Evolutionary conservation across 2,113 vertebrate genomes (phyloP).

Genomic region (Thalassoma bifasciatum): DNA sequence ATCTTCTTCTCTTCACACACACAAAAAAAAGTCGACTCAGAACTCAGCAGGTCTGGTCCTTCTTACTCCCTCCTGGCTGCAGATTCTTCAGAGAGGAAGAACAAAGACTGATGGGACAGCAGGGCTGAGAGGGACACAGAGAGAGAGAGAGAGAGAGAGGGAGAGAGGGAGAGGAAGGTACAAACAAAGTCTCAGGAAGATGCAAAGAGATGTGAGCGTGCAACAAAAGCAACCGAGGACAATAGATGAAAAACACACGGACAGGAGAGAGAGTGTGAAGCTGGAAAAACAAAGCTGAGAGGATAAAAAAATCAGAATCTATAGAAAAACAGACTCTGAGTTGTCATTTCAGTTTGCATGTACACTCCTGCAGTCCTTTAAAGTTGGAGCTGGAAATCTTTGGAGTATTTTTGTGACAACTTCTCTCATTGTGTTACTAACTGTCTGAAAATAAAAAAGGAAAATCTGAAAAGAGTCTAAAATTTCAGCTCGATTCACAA

Average conservation of each 20-base stretch:
- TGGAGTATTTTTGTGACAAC: constrained; percentile 6
- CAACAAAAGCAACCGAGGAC: not conserved
- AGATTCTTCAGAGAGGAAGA: constrained; percentile 44
- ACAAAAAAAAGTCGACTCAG: constrained; percentile 37
- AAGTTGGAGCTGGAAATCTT: constrained; percentile 27
- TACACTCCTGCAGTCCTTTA: not conserved
- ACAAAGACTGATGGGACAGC: constrained; percentile 48
- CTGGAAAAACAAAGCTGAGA: not conserved
- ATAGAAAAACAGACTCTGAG: not conserved
- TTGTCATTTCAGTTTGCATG: not conserved
- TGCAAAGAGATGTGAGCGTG: not conserved
- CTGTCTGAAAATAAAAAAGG: not conserved
- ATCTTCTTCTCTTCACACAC: not conserved
- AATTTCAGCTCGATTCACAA: not conserved
- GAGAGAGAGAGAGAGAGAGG: not conserved
- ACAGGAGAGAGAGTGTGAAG: not conserved
- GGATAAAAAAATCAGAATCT: not conserved
- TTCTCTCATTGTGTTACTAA: constrained; percentile 25
- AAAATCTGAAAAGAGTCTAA: constrained; percentile 1
- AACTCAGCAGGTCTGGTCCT: constrained; percentile 51
- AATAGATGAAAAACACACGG: not conserved
- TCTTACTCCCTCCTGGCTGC: constrained; percentile 45
- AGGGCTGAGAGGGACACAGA: not conserved
- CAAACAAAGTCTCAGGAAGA: not conserved
- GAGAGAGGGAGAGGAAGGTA: not conserved